A percentile compares a stretch with the other conserved stretches of the same genome.
phyloP scores from a whole-genome alignment of 2,888 invertebrate genomes.

The Synanthedon tipuliformis region DNA sequence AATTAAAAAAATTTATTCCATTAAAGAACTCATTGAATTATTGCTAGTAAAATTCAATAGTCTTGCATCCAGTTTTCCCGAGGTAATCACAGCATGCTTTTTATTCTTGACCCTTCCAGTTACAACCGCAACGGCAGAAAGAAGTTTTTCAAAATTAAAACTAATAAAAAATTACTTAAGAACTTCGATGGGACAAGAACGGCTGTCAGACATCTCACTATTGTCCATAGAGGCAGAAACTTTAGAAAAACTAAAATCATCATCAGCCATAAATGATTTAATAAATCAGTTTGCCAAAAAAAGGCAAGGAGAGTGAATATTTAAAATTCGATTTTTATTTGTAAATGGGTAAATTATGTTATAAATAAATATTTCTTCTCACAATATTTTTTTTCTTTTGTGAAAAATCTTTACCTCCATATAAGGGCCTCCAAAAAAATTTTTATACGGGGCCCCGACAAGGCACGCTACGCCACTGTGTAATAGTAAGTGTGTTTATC shows the following conservation, averaged over 20 bases:
- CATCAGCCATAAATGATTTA: conserved; percentile 5
- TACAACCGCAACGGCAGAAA: conserved; percentile 5
- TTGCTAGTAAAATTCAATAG: neutral
- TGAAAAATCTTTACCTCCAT: no score
- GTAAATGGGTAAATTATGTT: no score
- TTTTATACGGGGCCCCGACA: no score
- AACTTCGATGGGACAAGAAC: conserved; percentile 5
- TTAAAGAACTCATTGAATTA: neutral
- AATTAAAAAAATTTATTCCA: neutral
- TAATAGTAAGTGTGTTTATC: no score
- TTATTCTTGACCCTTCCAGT: conserved; percentile 11
- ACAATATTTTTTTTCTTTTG: no score
- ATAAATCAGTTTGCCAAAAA: conserved; percentile 7
- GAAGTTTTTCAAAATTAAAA: conserved; percentile 1
- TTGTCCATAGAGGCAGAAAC: conserved; percentile 8
- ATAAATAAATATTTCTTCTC: no score
- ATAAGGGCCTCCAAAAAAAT: no score
- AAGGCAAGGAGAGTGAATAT: neutral
- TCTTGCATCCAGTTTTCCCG: conserved; percentile 1
- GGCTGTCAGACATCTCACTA: conserved; percentile 6
- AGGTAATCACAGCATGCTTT: conserved; percentile 8
- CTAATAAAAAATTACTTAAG: neutral
- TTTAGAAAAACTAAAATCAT: conserved; percentile 2
- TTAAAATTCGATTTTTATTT: neutral
- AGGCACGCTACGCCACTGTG: no score